Conservation (phyloP, 2,888 invertebrate species). For the Noctua fimbriata region DNA sequence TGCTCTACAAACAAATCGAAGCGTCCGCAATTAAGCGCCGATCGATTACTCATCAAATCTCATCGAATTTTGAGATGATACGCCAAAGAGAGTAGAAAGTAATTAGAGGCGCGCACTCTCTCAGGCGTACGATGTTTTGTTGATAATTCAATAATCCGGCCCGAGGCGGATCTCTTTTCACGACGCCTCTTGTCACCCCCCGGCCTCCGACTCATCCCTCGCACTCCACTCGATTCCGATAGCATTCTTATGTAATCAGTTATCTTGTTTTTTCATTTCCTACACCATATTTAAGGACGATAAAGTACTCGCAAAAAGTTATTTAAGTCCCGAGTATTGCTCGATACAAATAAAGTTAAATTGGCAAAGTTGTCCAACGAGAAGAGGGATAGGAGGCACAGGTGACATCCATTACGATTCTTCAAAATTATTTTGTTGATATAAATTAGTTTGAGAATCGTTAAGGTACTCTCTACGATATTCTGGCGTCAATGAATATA, state of each 20-base stretch:
- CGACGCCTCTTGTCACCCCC: conserved; percentile 72
- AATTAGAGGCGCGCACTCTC: conserved; percentile 85
- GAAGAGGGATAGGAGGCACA: conserved; percentile 75
- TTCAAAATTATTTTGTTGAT: conserved; percentile 78
- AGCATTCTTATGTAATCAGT: conserved; percentile 84
- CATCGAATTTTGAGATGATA: conserved; percentile 82
- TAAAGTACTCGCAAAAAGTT: conserved; percentile 82
- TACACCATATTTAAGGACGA: conserved; percentile 80
- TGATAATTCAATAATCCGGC: conserved; percentile 89
- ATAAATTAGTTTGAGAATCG: conserved; percentile 78
- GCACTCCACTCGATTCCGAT: conserved; percentile 74
- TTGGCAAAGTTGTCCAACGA: conserved; percentile 85
- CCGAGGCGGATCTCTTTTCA: conserved; percentile 82
- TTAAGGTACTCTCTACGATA: conserved; percentile 54
- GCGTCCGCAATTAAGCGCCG: conserved; percentile 76
- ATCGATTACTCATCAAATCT: conserved; percentile 84
- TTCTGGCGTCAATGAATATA: conserved; percentile 61
- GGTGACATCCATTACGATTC: conserved; percentile 83
- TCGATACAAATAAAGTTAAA: conserved; percentile 89
- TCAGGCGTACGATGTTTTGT: conserved; percentile 87
- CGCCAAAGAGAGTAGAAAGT: conserved; percentile 82
- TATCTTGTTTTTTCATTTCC: conserved; percentile 83
- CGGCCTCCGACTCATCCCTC: conserved; percentile 58
- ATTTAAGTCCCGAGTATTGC: conserved; percentile 84
- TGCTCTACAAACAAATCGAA: conserved; percentile 73